Evolutionary conservation across 2,888 invertebrate genomes (phyloP), one percentile per base, ranked within the genome.

Genomic region (Trilocha varians): DNA sequence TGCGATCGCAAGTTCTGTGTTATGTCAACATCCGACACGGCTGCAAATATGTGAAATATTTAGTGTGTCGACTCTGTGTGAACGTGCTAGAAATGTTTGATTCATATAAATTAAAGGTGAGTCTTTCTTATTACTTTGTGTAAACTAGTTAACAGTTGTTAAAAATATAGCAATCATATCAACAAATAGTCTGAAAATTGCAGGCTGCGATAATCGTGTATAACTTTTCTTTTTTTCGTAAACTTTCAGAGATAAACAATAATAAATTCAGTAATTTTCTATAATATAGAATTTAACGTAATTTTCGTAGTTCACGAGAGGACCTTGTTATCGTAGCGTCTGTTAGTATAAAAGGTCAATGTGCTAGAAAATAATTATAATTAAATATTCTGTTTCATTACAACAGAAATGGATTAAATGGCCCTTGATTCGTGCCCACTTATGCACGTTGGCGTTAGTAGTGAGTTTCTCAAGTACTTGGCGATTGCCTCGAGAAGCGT

Each of bases 401-500:
- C 38, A 16, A 2, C 49, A 78, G 80, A 57, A 51, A 25, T 65
- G 60, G 62, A 35, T 70, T n/a, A 69, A 53, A 18, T 76, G 70
- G 76, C 64, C 62, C 3, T 37, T 63, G 25, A 36, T 75, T 2
- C 65, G 76, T 3, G 70, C 75, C 0, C 73, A 78, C 38, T 38
- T 74, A 1, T 89, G 88, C 57, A 88, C 89, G 11, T 58, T 88
- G 39, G 88, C 89, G 1, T 71, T 89, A 46, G 83, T 89, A 1
- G 74, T 87, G 39, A 87, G 88, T 38, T 75, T 88, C 45, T 88
- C 88, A 49, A 88, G 87, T 53, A 77, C 87, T 18, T 87, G 89
- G 79, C 76, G 89, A n/a, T 77, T 87, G 25, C 90, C 91, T 1
- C 85, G 89, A 34, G 82, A 87, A 8, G 87, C 85, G 1, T 71